These are phyloP conservation scores for Amblyteles armatorius DNA, from an alignment of 2,888 invertebrate genomes.

Conservation along the genomic window DNA sequence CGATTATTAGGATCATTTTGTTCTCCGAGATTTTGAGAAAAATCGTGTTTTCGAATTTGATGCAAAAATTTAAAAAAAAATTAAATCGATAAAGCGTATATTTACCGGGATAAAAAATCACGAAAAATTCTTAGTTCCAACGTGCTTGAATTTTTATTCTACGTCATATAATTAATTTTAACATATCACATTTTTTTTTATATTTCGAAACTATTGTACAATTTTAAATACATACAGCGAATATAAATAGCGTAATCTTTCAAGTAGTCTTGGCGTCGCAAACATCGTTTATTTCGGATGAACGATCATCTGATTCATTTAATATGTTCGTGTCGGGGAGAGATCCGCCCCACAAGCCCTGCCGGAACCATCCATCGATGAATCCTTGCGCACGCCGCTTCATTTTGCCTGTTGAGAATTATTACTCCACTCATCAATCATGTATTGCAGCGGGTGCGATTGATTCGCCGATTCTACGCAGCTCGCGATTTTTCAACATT, in stretches of 20 bases:
- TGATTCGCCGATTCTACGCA: conserved; percentile 11
- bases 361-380: conserved; percentile 67
- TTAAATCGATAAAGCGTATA: too few relatives aligned
- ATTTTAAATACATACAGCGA: neutral
- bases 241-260: neutral
- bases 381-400: conserved; percentile 58
- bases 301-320: conserved; percentile 21
- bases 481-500: neutral
- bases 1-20: neutral
- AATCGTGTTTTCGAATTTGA: neutral
- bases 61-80: neutral
- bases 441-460: conserved; percentile 20
- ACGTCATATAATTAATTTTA: neutral
- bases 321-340: conserved; percentile 54
- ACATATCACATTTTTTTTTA: conserved; percentile 2
- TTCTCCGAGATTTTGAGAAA: neutral
- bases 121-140: neutral
- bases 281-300: conserved; percentile 44
- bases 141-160: neutral
- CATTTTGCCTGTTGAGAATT: conserved; percentile 65
- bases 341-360: conserved; percentile 65
- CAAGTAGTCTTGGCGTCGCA: conserved; percentile 52
- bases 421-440: conserved; percentile 59
- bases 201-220: neutral
- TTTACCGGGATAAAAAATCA: too few relatives aligned